These are phyloP conservation scores for Propsilocerus akamusi DNA, from an alignment of 1,140 invertebrate genomes.

Conservation along the genomic window DNA sequence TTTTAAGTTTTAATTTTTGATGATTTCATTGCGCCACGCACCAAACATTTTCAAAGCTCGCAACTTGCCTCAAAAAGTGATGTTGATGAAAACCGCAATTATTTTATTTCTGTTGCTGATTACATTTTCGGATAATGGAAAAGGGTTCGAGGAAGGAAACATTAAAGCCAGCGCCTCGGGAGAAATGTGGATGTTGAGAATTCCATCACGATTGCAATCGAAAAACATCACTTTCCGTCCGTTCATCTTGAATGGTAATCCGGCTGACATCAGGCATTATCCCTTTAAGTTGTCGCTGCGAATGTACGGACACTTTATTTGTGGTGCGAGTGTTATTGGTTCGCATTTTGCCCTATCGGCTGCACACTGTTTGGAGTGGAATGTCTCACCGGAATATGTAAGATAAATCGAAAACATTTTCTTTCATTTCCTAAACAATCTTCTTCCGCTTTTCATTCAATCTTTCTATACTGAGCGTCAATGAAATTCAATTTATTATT, in stretches of 20 bases:
- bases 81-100: neutral
- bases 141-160: neutral
- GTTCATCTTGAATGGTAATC: neutral
- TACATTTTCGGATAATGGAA: neutral
- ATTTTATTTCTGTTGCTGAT: neutral
- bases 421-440: too few species aligned
- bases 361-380: neutral
- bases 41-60: too few species aligned
- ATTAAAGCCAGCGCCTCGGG: neutral
- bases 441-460: too few species aligned
- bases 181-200: too few species aligned
- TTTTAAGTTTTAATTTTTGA: too few species aligned
- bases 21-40: too few species aligned
- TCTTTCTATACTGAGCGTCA: too few species aligned
- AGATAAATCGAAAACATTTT: too few species aligned
- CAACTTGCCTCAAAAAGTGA: too few species aligned
- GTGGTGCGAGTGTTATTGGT: neutral
- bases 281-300: neutral
- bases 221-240: neutral
- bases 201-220: neutral
- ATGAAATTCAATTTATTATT: too few species aligned
- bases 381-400: neutral
- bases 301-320: neutral
- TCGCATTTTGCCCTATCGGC: too few species aligned
- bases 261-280: neutral